Evolutionary conservation across 2,888 invertebrate genomes (phyloP).

Genomic region (Drosophila kambysellisi): DNA sequence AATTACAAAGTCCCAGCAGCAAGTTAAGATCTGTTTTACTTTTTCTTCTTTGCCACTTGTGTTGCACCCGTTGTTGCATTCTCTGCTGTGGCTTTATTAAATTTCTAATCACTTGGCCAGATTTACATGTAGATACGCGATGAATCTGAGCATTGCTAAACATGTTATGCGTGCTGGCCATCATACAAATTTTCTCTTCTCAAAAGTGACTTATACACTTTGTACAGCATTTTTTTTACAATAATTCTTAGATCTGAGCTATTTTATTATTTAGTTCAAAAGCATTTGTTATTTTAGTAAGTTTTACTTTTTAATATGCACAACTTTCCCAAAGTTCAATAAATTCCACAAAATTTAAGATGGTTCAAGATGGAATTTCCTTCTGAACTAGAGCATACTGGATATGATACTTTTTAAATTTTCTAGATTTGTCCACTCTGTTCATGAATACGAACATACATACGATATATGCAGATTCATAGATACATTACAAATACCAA

Average conservation of each 20-base stretch:
- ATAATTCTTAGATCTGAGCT: background rate
- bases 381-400: background rate
- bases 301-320: background rate
- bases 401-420: background rate
- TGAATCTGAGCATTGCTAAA: constrained; percentile 10
- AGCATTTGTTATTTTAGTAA: background rate
- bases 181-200: constrained; percentile 1
- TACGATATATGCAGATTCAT: background rate
- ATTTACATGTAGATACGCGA: constrained; percentile 48
- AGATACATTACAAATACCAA: constrained; percentile 23
- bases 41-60: constrained; percentile 44
- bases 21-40: constrained; percentile 61
- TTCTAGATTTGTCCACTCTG: background rate
- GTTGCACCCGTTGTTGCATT: constrained; percentile 34
- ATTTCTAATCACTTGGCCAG: constrained; percentile 59
- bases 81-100: constrained; percentile 59
- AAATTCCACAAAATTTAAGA: background rate
- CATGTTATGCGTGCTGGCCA: constrained; percentile 4
- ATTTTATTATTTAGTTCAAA: background rate
- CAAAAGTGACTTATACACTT: background rate
- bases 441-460: background rate
- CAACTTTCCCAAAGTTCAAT: too few species aligned
- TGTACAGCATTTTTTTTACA: background rate
- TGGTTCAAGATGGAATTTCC: background rate
- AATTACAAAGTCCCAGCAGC: constrained; percentile 63